These are phyloP conservation scores for Prunella himalayana DNA, from an alignment of 2,113 vertebrate genomes.

Conservation along the genomic window DNA sequence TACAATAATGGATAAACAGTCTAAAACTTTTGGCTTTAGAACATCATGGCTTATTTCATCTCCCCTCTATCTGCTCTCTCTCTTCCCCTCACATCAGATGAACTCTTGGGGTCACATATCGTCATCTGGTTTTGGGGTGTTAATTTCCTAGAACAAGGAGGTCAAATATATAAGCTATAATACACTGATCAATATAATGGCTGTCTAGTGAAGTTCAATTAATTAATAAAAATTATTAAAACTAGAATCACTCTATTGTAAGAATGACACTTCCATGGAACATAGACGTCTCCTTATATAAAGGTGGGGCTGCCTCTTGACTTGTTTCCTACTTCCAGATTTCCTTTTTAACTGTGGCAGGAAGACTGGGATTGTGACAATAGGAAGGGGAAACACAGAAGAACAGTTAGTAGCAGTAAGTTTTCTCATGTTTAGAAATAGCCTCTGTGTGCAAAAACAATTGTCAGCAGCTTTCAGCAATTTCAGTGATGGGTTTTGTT, in stretches of 20 bases:
- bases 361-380: not conserved
- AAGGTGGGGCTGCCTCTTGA: not conserved
- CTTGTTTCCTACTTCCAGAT: conserved; percentile 3
- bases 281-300: not conserved
- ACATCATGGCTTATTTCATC: not conserved
- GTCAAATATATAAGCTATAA: not conserved
- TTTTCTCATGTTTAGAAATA: not conserved
- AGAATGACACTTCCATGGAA: not conserved
- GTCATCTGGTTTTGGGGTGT: not conserved
- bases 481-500: not conserved
- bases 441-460: not conserved
- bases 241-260: not conserved
- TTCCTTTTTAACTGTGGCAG: not conserved
- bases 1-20: not conserved
- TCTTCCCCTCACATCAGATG: not conserved
- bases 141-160: not conserved
- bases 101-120: not conserved
- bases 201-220: not conserved
- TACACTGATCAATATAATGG: not conserved
- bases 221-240: not conserved
- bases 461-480: conserved; percentile 2
- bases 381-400: not conserved
- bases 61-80: not conserved
- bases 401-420: not conserved
- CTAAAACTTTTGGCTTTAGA: not conserved